Evolutionary conservation across 2,113 vertebrate genomes (phyloP), one percentile per base, ranked within the genome.

Genomic region (Nicator chloris): DNA sequence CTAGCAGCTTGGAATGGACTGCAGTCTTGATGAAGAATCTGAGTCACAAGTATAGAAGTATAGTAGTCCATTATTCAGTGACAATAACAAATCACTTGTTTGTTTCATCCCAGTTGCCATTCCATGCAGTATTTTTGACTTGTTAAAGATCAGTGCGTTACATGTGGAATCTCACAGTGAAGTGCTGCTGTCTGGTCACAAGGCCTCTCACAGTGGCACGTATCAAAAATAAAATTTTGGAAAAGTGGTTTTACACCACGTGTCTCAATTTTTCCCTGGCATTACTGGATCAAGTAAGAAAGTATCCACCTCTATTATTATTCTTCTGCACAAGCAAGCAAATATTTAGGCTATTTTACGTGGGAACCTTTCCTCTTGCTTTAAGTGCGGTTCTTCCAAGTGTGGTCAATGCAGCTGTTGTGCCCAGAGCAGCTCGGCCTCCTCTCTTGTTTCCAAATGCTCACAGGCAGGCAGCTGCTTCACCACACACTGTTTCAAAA

Each of bases 51-150:
- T n/a, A 65, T 0, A 37, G 40, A 65, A 92, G 35, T 39, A 95
- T 3, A 92, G 59, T 63, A 78, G 72, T 23, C 64, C 76, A 59
- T 92, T 94, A 83, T 90, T 66, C 59, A 39, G 12, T 22, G 37
- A 31, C 72, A 88, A 95, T 86, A 95, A 91, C 59, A 86, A 93
- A 66, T 30, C 80, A 33, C 54, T 91, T 90, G 81, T 92, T 91
- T 92, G 44, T 53, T 89, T 51, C 69, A 82, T 71, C 71, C 42
- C 79, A 73, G 44, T 5, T 90, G 53, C 70, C 64, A 56, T 59
- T 93, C 82, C 56, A 40, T 15, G 30, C 39, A 57, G 3, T 54
- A 35, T 28, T 76, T 87, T 65, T 68, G 4, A 44, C 65, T 93
- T 27, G 21, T 30, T 69, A 47, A 37, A 79, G 50, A 82, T 24